A percentile compares a stretch with the other conserved stretches of the same genome.
These are phyloP conservation scores for Gymnoscopelus braueri DNA, from an alignment of 2,797 vertebrate genomes.

Conservation along the genomic window DNA sequence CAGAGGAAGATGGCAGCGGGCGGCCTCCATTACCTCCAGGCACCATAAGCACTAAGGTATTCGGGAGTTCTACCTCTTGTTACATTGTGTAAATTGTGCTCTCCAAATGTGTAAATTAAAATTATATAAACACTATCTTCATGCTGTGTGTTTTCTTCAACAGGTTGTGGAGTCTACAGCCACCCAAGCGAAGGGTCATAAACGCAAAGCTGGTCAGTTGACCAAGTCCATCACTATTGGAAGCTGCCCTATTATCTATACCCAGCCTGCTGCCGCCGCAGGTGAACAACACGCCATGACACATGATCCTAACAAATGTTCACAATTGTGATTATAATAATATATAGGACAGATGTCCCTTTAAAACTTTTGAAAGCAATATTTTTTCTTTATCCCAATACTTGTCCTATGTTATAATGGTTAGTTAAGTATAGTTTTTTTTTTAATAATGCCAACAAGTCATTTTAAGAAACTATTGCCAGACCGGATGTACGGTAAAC, in stretches of 20 bases:
- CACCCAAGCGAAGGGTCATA: constrained; percentile 82
- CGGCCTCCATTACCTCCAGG: constrained; percentile 78
- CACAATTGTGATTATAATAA: neutral
- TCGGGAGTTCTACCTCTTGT: neutral
- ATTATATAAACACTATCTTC: neutral
- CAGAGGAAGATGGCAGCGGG: constrained; percentile 86
- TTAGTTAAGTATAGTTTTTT: no score
- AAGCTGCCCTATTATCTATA: constrained; percentile 93
- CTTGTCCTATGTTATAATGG: no score
- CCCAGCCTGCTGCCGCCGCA: constrained; percentile 82
- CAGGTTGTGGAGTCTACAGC: constrained; percentile 74
- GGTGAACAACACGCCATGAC: constrained; percentile 66
- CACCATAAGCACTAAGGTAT: constrained; percentile 79
- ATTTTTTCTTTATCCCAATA: no score
- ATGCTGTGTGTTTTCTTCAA: neutral
- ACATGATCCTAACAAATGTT: neutral
- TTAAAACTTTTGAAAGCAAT: no score
- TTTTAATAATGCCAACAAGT: no score
- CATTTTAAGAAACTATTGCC: no score
- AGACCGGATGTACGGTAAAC: no score
- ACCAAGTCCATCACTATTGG: constrained; percentile 90
- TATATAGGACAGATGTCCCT: neutral
- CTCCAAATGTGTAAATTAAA: neutral
- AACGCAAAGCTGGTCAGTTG: constrained; percentile 86
- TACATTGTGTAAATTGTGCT: constrained; percentile 1